Base-by-base conservation (phyloP, 2,888 invertebrate genomes). In the Dryobota labecula region DNA sequence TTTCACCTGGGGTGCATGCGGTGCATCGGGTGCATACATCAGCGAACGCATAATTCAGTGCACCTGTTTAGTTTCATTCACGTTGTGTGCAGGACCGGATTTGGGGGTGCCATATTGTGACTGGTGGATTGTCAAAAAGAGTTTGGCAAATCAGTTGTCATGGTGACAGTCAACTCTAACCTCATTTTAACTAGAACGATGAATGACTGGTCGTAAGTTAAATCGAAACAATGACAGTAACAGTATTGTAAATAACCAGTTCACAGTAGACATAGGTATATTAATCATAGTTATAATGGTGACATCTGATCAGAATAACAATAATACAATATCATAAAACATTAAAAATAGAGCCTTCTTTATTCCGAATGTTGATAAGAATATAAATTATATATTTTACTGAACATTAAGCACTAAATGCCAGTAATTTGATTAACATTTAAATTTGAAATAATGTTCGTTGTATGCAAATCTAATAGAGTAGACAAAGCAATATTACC, bases 41-140 rank as follows among this genome's bases (percentile, higher is more conserved):
- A 86, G 76, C 79, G 78, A 68, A 79, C 79, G 76, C 78, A 79
- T 82, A 79, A 80, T 75, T 86, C 86, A 85, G 71, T 72, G 78
- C 88, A 87, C 86, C 88, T 88, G 88, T 78, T 87, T 86, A 81
- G 84, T 86, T 80, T 88, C 87, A 84, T 84, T 83, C 79, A 70
- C 73, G 60, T 64, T 64, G 64, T n/a, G 9, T 18, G 43, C 86
- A 85, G 86, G 70, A 73, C 43, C 73, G 81, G 11, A 86, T 51
- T 86, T 64, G 6, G 57, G 15, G 36, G 43, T 33, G 41, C 15
- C 0, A 45, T 63, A 33, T 63, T 49, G 70, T 18, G 11, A 20
- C 6, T 13, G n/a, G 24, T 13, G n/a, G 24, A 13, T 24, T 6
- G 9, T 54, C 45, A 15, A 36, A 51, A n/a, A 45, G 0, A 4